Conservation (phyloP, 1,140 invertebrate species). For the Cherax destructor region DNA sequence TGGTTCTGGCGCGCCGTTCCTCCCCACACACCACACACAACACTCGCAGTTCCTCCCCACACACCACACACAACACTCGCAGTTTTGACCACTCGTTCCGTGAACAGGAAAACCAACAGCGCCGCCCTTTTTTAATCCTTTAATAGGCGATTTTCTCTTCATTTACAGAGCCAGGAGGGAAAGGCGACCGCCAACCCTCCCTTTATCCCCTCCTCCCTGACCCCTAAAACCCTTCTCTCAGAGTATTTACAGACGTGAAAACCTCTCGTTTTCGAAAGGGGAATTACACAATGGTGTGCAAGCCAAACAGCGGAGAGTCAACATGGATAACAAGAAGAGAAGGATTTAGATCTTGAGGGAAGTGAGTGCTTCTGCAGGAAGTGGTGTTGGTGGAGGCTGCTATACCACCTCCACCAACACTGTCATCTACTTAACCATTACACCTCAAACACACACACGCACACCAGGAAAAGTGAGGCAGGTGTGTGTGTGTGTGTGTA, state of each 20-base stretch:
- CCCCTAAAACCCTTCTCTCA: too few species aligned
- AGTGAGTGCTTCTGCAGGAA: too few species aligned
- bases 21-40: not conserved
- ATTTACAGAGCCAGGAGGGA: conserved; percentile 26
- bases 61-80: not conserved
- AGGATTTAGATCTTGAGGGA: too few species aligned
- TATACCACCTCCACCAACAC: too few species aligned
- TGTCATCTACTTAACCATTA: not conserved
- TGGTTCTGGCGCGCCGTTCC: not conserved
- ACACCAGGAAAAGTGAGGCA: not conserved
- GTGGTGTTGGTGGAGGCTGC: too few species aligned
- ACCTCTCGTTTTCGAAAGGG: too few species aligned
- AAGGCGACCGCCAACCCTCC: not conserved
- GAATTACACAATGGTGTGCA: too few species aligned
- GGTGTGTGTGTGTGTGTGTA: not conserved
- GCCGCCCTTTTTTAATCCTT: conserved; percentile 43
- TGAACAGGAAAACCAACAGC: conserved; percentile 32
- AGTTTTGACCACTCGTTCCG: conserved; percentile 7
- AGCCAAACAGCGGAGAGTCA: too few species aligned
- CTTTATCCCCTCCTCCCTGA: too few species aligned
- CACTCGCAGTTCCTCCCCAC: not conserved
- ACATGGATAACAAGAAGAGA: too few species aligned
- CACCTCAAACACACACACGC: not conserved
- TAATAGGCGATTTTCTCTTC: conserved; percentile 45
- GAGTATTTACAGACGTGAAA: too few species aligned